phyloP scores from a whole-genome alignment of 2,113 vertebrate genomes.

The Excalfactoria chinensis region DNA sequence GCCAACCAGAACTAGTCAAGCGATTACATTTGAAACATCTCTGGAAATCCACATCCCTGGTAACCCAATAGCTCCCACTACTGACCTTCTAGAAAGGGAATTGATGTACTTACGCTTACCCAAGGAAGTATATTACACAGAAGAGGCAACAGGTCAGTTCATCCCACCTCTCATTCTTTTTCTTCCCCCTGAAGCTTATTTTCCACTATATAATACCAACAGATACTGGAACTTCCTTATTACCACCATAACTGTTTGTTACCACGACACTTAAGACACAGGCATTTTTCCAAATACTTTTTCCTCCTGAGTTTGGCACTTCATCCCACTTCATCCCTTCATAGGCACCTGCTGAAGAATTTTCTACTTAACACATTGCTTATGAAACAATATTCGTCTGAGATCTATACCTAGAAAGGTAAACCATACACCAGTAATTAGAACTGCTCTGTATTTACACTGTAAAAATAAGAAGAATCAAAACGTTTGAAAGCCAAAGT shows the following conservation, averaged over 20 bases:
- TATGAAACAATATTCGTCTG: neutral
- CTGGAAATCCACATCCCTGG: slow-evolving; percentile 23
- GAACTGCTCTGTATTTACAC: neutral
- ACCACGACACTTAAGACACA: neutral
- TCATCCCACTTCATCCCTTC: neutral
- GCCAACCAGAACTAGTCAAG: slow-evolving; percentile 32
- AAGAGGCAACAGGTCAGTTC: neutral
- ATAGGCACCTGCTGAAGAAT: neutral
- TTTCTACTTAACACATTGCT: neutral
- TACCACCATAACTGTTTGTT: neutral
- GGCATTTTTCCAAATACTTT: neutral
- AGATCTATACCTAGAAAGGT: neutral
- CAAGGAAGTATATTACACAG: neutral
- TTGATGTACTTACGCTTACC: neutral
- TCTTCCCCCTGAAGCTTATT: neutral
- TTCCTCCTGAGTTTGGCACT: neutral
- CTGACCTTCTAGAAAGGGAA: slow-evolving; percentile 53
- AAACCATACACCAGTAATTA: neutral
- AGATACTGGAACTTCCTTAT: neutral
- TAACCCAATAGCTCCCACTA: slow-evolving; percentile 53
- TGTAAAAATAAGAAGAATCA: neutral
- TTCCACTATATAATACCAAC: neutral
- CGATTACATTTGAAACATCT: slow-evolving; percentile 11
- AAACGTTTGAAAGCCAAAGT: neutral
- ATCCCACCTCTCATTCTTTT: neutral